Evolutionary conservation across 2,888 invertebrate species (phyloP), one percentile per base, ranked within the genome.

Genomic region (Platycnemis pennipes): DNA sequence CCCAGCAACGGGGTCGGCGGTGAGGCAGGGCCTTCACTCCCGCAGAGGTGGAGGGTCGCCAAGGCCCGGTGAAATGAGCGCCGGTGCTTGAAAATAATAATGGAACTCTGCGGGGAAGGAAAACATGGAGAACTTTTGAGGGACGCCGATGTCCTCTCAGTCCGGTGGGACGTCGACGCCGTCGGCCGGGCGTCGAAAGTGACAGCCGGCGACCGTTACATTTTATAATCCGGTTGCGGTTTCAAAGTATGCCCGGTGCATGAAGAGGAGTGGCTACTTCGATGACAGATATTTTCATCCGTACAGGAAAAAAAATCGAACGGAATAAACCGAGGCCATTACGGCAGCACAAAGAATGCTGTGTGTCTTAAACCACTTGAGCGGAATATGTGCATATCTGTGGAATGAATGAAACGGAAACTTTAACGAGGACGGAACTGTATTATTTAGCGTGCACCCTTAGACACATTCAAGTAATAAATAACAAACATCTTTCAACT

Each of bases 1-100:
- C 77, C 26, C 37, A 37, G 13, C 16, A 37, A 77, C 7, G 77
- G 37, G 69, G 37, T 37, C 26, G 22, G 63, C 63, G 1, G 77
- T 8, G 77, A 77, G 26, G 37, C 37, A n/a, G 22, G 26, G 5
- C 63, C 37, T 5, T 77, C 7, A 4, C 69, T 11, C 5, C 69
- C 31, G 37, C 31, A 31, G 37, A 77, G 77, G 8, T 13, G 63
- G 69, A 77, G 19, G 31, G 37, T 16, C 37, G 16, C 31, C 77
- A 77, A 77, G 13, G 77, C 11, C 31, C 77, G 11, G 77, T 77
- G 77, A 77, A 77, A 77, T 77, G 77, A 77, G 31, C 77, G 31
- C 77, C 11, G 77, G 37, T 77, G 13, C 77, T n/a, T n/a, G 77
- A 37, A 77, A 77, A 77, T 77, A 77, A 77, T 77, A 37, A 77